These are phyloP conservation scores for Sogatella furcifera DNA, from an alignment of 1,140 invertebrate genomes.

Conservation along the genomic window DNA sequence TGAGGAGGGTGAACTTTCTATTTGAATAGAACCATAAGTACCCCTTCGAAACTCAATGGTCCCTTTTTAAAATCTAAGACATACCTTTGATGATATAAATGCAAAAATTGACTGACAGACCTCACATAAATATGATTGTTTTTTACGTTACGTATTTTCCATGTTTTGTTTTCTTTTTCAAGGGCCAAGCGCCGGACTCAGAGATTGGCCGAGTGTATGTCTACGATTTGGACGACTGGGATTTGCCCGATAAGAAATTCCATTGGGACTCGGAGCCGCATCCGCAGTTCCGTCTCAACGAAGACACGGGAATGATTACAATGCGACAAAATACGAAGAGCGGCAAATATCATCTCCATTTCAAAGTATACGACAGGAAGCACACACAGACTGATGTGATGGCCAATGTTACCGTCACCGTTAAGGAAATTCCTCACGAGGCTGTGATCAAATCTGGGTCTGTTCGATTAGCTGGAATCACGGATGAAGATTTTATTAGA, in stretches of 20 bases:
- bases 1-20: too few relatives aligned
- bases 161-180: constrained; percentile 24
- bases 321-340: constrained; percentile 86
- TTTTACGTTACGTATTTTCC: too few relatives aligned
- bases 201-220: constrained; percentile 93
- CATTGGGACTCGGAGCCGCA: constrained; percentile 79
- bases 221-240: constrained; percentile 95
- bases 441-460: constrained; percentile 93
- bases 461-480: constrained; percentile 83
- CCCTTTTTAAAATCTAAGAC: too few relatives aligned
- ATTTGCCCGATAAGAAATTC: constrained; percentile 93
- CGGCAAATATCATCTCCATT: constrained; percentile 73
- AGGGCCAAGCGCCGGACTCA: constrained; percentile 83
- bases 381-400: constrained; percentile 85
- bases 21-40: too few relatives aligned
- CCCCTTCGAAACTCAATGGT: too few relatives aligned
- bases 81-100: too few relatives aligned
- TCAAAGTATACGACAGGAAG: constrained; percentile 77
- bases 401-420: constrained; percentile 85
- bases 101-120: too few relatives aligned
- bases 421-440: constrained; percentile 89
- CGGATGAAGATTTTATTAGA: constrained; percentile 90
- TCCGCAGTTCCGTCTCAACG: constrained; percentile 74
- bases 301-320: constrained; percentile 88
- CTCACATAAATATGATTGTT: too few relatives aligned